Percentiles rank a stretch among this genome's conserved stretches.
Conservation (phyloP, 2,888 invertebrate genomes). For the Ischnus inquisitorius region DNA sequence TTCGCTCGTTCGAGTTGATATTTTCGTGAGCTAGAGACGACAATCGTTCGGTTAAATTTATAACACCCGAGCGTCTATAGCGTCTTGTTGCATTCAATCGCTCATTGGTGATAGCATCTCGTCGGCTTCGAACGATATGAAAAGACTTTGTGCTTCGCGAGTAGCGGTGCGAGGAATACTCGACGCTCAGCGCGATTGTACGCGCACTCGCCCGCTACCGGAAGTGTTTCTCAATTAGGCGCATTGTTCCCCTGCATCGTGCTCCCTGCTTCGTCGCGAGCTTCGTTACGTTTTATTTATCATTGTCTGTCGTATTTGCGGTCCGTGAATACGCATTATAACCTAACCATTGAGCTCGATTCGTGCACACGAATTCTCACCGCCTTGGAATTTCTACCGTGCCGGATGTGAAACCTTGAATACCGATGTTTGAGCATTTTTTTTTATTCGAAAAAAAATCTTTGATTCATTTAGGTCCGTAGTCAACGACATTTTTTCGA, state of each 20-base stretch:
- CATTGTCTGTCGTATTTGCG: conserved; percentile 21
- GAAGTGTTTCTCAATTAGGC: conserved; percentile 75
- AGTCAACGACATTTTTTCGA: neutral
- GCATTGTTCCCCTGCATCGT: conserved; percentile 68
- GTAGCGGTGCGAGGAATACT: conserved; percentile 17
- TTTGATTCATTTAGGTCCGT: neutral
- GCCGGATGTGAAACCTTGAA: conserved; percentile 1
- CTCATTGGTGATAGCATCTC: conserved; percentile 31
- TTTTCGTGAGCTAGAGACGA: conserved; percentile 38
- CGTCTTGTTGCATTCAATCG: conserved; percentile 20
- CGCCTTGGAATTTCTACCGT: conserved; percentile 9
- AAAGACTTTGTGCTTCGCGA: conserved; percentile 12
- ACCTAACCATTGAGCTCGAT: neutral
- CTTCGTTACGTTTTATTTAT: conserved; percentile 47
- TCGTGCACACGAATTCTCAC: neutral
- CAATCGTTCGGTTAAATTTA: conserved; percentile 52
- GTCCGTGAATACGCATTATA: neutral
- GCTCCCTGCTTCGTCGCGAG: conserved; percentile 18
- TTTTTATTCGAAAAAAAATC: neutral
- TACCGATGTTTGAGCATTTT: neutral
- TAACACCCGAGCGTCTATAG: conserved; percentile 39
- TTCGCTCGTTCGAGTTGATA: neutral
- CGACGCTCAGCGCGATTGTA: conserved; percentile 60
- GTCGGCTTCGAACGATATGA: conserved; percentile 12
- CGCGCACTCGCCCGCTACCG: conserved; percentile 60